Percentiles rank a stretch among this genome's conserved stretches.
Conservation (phyloP, 2,888 invertebrate genomes). For the Pollenia griseotomentosa region DNA sequence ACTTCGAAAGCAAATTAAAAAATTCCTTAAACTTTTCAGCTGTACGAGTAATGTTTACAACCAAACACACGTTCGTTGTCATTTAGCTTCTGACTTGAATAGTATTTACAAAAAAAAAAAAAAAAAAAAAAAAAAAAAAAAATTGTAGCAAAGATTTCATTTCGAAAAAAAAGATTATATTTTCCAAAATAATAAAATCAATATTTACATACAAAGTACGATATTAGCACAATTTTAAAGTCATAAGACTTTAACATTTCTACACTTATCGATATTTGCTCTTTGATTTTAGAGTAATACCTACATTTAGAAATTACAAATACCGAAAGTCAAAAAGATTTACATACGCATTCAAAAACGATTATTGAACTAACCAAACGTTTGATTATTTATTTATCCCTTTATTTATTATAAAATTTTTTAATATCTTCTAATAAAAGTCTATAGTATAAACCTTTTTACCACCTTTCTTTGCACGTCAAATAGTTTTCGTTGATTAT, state of each 20-base stretch:
- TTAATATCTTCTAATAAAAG: too few relatives aligned
- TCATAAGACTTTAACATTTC: constrained; percentile 13
- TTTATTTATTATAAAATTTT: too few relatives aligned
- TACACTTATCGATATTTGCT: neutral
- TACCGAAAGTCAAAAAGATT: too few relatives aligned
- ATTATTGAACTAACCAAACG: too few relatives aligned
- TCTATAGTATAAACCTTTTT: too few relatives aligned
- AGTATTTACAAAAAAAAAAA: neutral
- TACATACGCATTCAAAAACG: too few relatives aligned
- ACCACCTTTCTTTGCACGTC: too few relatives aligned
- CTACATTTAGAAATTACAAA: too few relatives aligned
- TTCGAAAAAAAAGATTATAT: neutral
- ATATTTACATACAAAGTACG: constrained; percentile 9
- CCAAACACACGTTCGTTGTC: neutral
- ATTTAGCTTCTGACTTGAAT: constrained; percentile 5
- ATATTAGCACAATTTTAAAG: neutral
- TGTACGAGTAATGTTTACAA: neutral
- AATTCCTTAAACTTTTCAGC: constrained; percentile 53
- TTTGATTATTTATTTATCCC: too few relatives aligned
- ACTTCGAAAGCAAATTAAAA: constrained; percentile 58
- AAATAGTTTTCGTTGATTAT: too few relatives aligned
- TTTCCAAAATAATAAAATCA: constrained; percentile 25
- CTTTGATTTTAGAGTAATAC: neutral
- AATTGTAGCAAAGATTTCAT: constrained; percentile 9
- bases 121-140: neutral